phyloP scores from a whole-genome alignment of 2,888 invertebrate species.

The Luperina testacea region DNA sequence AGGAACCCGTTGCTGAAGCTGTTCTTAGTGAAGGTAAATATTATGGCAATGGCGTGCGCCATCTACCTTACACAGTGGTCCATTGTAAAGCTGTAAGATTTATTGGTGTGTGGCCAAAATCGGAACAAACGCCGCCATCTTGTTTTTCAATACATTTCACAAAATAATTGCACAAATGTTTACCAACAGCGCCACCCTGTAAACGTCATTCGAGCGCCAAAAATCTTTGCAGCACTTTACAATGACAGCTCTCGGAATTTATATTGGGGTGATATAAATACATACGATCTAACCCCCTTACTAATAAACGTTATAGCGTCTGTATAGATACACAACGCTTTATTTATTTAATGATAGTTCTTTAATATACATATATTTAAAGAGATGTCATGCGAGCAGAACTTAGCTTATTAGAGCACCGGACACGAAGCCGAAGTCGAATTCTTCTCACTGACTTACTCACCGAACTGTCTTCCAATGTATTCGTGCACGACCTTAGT shows the following conservation, averaged over 20 bases:
- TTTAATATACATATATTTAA: neutral
- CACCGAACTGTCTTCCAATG: neutral
- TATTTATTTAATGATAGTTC: neutral
- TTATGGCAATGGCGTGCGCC: neutral
- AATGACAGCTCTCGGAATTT: neutral
- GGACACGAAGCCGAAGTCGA: neutral
- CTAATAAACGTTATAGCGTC: too few species aligned
- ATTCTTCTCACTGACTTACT: neutral
- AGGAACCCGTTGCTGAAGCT: constrained; percentile 76
- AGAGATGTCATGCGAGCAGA: neutral
- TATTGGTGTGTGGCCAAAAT: neutral
- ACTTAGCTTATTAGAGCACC: neutral
- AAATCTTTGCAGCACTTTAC: neutral
- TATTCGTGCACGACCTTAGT: neutral
- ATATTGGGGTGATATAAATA: neutral
- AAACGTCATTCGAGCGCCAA: neutral
- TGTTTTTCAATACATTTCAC: neutral
- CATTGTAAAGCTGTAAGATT: neutral
- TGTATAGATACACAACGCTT: too few species aligned
- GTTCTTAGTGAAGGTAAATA: constrained; percentile 78
- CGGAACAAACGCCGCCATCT: neutral
- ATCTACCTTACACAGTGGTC: neutral
- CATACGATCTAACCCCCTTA: neutral
- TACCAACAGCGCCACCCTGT: neutral
- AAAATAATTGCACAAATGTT: neutral